A percentile compares a stretch with the other conserved stretches of the same genome.
phyloP scores from a whole-genome alignment of 2,888 invertebrate genomes.

The Hemicrepidius hirtus region DNA sequence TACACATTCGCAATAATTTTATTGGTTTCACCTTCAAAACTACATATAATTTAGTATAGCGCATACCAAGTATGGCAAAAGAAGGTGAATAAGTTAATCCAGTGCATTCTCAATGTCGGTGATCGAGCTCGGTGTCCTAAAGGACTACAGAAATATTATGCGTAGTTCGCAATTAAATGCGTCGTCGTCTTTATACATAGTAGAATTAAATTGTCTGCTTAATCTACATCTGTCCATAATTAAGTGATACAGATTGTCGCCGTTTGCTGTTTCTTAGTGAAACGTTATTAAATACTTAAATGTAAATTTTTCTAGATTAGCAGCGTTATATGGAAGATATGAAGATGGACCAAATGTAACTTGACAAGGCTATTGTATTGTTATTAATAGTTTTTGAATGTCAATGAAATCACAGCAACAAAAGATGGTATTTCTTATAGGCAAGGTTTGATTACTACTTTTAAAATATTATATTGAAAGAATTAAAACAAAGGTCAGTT shows the following conservation, averaged over 20 bases:
- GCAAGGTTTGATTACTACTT: too few species aligned
- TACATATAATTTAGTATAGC: conserved; percentile 2
- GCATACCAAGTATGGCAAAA: neutral
- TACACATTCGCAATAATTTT: neutral
- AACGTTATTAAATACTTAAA: too few species aligned
- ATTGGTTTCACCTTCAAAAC: neutral
- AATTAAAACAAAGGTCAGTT: too few species aligned
- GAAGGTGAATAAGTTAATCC: conserved; percentile 18
- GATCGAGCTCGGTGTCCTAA: neutral
- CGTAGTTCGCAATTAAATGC: neutral
- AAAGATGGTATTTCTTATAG: too few species aligned
- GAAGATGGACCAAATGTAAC: neutral
- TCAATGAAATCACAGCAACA: neutral
- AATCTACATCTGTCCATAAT: conserved; percentile 5
- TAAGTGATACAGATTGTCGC: neutral
- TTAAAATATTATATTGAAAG: too few species aligned
- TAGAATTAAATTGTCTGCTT: neutral
- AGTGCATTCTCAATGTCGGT: neutral
- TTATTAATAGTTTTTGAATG: conserved; percentile 21
- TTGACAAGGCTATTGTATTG: conserved; percentile 1
- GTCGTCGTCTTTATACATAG: neutral
- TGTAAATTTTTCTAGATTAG: neutral
- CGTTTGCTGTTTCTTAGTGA: neutral
- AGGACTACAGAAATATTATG: neutral
- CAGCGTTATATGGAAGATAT: neutral